A percentile compares a stretch with the other conserved stretches of the same genome.
These are phyloP conservation scores for Phlogophora meticulosa DNA, from an alignment of 2,888 invertebrate species.

Conservation along the genomic window DNA sequence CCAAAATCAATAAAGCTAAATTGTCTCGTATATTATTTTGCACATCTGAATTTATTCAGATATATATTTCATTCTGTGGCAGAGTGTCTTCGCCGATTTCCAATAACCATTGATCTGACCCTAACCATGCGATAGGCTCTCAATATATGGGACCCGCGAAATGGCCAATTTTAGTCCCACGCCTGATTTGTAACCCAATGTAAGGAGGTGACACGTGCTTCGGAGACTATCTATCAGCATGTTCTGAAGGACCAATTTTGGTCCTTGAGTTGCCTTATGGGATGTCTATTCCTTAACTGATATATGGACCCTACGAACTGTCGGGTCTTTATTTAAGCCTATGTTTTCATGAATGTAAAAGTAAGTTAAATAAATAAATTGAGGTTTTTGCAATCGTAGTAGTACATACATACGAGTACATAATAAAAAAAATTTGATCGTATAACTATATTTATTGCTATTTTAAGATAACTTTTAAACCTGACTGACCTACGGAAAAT, in stretches of 20 bases:
- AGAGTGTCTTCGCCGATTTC: slow-evolving; percentile 48
- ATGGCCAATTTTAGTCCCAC: slow-evolving; percentile 48
- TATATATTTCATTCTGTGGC: slow-evolving; percentile 41
- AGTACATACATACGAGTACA: too few species aligned
- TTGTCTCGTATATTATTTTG: not conserved
- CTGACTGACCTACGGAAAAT: too few species aligned
- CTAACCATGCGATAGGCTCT: slow-evolving; percentile 36
- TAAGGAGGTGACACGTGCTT: slow-evolving; percentile 33
- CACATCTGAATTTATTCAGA: slow-evolving; percentile 5
- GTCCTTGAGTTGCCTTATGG: not conserved
- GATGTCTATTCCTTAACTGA: not conserved
- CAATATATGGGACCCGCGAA: slow-evolving; percentile 44
- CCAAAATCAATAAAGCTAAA: not conserved
- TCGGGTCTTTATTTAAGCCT: too few species aligned
- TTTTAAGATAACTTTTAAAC: too few species aligned
- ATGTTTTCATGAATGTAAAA: too few species aligned
- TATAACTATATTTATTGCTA: too few species aligned
- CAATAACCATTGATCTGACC: slow-evolving; percentile 63
- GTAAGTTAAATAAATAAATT: too few species aligned
- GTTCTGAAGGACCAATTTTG: slow-evolving; percentile 9
- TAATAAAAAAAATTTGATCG: too few species aligned
- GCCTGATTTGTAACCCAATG: slow-evolving; percentile 54
- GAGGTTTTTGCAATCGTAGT: too few species aligned
- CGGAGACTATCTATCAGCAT: slow-evolving; percentile 23
- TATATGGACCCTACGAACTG: too few species aligned